Evolutionary conservation across 30 jellyfish, hydroid and myxozoan species (phyloP).

Genomic region (Cassiopea xamachana): DNA sequence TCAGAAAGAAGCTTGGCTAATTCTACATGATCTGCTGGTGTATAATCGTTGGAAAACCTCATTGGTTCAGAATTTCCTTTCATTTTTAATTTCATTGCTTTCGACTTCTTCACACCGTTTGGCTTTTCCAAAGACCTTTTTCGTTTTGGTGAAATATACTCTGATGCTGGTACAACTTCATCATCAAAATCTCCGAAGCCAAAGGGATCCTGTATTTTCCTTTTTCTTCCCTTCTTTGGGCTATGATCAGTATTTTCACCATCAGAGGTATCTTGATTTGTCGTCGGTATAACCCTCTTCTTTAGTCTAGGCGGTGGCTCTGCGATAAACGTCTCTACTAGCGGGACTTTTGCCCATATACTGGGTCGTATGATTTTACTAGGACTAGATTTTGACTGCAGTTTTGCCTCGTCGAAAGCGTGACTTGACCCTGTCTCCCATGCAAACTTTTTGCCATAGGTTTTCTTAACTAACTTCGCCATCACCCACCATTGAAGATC

Average conservation of each 20-base stretch:
- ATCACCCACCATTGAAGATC: conserved; percentile 16
- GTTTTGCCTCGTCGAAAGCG: conserved; percentile 65
- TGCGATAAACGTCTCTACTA: conserved; percentile 31
- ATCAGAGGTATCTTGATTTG: background rate
- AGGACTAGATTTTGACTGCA: conserved; percentile 4
- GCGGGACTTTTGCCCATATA: conserved; percentile 67
- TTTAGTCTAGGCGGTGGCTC: conserved; percentile 44
- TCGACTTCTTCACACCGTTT: background rate
- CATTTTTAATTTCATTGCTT: conserved; percentile 2
- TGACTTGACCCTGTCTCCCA: conserved; percentile 53
- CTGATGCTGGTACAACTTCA: conserved; percentile 54
- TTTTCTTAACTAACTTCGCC: conserved; percentile 63
- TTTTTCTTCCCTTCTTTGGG: conserved; percentile 32
- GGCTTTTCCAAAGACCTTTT: conserved; percentile 3
- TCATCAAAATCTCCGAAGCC: conserved; percentile 70
- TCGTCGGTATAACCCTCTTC: background rate
- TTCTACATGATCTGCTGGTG: background rate
- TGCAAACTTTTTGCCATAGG: conserved; percentile 49
- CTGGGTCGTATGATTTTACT: conserved; percentile 49
- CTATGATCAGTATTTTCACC: background rate
- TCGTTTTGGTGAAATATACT: conserved; percentile 57
- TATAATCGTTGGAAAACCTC: background rate
- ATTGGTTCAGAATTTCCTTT: background rate
- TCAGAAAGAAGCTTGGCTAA: no score
- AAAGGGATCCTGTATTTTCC: conserved; percentile 52